Evolutionary conservation across 1,140 invertebrate genomes (phyloP), one percentile per base, ranked within the genome.

Genomic region (Trachymyrmex cornetzi): DNA sequence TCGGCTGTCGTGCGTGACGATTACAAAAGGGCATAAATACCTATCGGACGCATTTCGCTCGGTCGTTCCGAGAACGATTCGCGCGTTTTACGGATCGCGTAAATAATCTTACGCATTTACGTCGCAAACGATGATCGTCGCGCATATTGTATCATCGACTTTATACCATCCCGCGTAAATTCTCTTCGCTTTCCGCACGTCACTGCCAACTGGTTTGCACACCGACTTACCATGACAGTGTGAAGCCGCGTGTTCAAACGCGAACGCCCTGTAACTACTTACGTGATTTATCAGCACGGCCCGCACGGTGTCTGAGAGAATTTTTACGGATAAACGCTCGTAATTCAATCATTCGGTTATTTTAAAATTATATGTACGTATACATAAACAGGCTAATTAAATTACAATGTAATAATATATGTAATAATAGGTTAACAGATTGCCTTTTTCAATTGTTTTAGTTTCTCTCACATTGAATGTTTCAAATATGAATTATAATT

Each of bases 131-230:
- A 77, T 14, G 57, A 77, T 30, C 2, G 14, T 71, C 48, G 30
- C 30, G 38, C 44, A 12, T 55, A 81, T 79, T 79, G 77, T 66
- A 66, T 79, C 77, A 66, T 79, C 44, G 61, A 66, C 48, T 44
- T 55, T 71, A 71, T 44, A 71, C n/a, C 44, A 66, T 30, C 59
- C 12, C 61, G 77, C 44, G 77, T 55, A 81, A 71, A 81, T 81
- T 81, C 48, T 81, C 64, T 7, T 81, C 50, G 30, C 77, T 53
- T 71, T 81, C 77, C 22, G 48, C 77, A 71, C 66, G 48, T 81
- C 16, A 67, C 48, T 53, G 77, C 48, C 30, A 71, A 81, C 66
- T 81, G 30, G 77, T 81, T 81, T 81, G 50, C 63, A 22, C 50
- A 27, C 64, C 34, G 30, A 81, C 27, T 57, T 71, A 71, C 30